phyloP scores from a whole-genome alignment of 2,113 vertebrate species.

The Tragelaphus imberbis region DNA sequence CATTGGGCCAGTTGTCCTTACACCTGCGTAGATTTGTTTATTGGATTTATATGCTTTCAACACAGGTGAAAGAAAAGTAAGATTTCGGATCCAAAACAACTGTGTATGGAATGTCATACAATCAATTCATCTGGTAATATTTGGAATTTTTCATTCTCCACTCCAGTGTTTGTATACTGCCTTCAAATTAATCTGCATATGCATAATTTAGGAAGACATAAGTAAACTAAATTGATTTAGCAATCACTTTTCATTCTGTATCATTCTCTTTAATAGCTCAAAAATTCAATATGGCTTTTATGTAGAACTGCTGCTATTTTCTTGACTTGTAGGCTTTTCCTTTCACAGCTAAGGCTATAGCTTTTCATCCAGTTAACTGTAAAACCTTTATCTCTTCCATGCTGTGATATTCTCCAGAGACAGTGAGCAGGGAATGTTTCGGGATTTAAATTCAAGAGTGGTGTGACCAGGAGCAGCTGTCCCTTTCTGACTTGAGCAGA shows the following conservation, averaged over 20 bases:
- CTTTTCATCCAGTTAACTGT: not conserved
- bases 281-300: not conserved
- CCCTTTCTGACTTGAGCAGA: not conserved
- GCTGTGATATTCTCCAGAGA: not conserved
- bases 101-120: not conserved
- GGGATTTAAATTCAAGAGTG: not conserved
- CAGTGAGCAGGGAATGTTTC: not conserved
- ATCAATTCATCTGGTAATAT: not conserved
- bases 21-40: not conserved
- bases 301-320: not conserved
- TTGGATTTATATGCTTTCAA: not conserved
- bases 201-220: not conserved
- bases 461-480: fast-evolving
- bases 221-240: not conserved
- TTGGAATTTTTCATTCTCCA: not conserved
- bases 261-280: not conserved
- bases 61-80: not conserved
- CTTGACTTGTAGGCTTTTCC: slow-evolving; percentile 4
- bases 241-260: not conserved
- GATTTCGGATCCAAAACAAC: not conserved
- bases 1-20: not conserved
- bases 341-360: not conserved
- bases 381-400: not conserved
- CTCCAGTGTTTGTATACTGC: not conserved
- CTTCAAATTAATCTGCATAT: not conserved